Evolutionary conservation across 1,140 invertebrate genomes (phyloP).

Genomic region (Pseudomyrmex gracilis): DNA sequence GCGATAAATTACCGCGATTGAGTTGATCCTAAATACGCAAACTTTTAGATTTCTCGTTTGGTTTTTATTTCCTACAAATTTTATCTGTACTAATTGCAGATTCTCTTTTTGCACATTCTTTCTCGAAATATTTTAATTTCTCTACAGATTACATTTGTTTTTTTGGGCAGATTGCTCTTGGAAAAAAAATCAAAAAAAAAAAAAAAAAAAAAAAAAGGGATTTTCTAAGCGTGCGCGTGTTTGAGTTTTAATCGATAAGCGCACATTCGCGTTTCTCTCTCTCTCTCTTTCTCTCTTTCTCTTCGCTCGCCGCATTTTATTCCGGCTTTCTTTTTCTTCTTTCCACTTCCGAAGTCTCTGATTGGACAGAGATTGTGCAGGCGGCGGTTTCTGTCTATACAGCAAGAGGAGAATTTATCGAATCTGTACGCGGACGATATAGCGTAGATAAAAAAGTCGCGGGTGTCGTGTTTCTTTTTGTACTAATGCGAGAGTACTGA

Average conservation of each 20-base stretch:
- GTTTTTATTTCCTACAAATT: conserved; percentile 65
- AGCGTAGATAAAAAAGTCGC: conserved; percentile 60
- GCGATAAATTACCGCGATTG: conserved; percentile 78
- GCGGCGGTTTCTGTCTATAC: conserved; percentile 31
- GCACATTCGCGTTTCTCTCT: conserved; percentile 46
- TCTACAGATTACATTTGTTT: conserved; percentile 19
- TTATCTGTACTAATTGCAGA: conserved; percentile 38
- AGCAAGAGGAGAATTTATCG: conserved; percentile 75
- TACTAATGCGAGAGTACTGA: conserved; percentile 38
- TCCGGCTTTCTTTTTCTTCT: not conserved
- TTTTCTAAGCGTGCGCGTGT: conserved; percentile 51
- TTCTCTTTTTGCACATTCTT: conserved; percentile 5
- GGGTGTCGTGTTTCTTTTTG: conserved; percentile 29
- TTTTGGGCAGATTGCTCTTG: too few relatives aligned
- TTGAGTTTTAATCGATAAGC: conserved; percentile 74
- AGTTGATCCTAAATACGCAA: conserved; percentile 75
- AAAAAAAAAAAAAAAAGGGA: conserved; percentile 66
- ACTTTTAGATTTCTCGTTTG: conserved; percentile 62
- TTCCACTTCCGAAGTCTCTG: conserved; percentile 29
- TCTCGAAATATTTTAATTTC: conserved; percentile 25
- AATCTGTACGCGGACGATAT: conserved; percentile 61
- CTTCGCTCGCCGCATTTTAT: conserved; percentile 27
- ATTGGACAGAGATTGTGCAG: conserved; percentile 54
- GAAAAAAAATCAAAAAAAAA: too few relatives aligned
- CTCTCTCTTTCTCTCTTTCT: conserved; percentile 67